These are phyloP conservation scores for Dipodomys ordii DNA, from an alignment of 2,113 vertebrate species.

Conservation along the genomic window DNA sequence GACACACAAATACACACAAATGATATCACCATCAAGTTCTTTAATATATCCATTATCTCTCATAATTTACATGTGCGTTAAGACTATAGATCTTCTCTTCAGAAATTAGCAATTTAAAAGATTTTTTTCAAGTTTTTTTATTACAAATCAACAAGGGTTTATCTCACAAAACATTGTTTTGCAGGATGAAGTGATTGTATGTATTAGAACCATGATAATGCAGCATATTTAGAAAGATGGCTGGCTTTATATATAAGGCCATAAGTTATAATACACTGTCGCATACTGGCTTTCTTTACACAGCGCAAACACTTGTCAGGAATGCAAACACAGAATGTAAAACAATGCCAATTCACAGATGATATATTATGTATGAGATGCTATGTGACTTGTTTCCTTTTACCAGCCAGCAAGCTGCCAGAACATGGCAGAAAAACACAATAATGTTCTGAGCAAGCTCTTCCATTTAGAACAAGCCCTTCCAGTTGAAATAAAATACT, in stretches of 20 bases:
- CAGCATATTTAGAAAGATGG: slow-evolving; percentile 93
- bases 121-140: slow-evolving; percentile 90
- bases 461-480: too few species aligned
- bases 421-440: too few species aligned
- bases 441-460: too few species aligned
- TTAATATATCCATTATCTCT: background rate
- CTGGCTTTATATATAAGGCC: slow-evolving; percentile 93
- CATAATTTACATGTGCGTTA: background rate
- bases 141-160: slow-evolving; percentile 94
- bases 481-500: too few species aligned
- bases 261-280: slow-evolving; percentile 96
- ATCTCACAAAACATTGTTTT: slow-evolving; percentile 88
- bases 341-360: slow-evolving; percentile 89
- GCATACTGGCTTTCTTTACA: slow-evolving; percentile 94
- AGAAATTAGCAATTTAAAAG: too few species aligned
- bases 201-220: slow-evolving; percentile 95
- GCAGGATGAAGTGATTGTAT: slow-evolving; percentile 85
- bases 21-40: background rate
- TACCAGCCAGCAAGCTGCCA: too few species aligned
- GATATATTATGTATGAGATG: slow-evolving; percentile 83
- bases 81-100: background rate
- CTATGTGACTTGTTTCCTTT: too few species aligned
- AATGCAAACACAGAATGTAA: slow-evolving; percentile 90
- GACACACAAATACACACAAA: background rate
- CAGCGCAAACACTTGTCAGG: slow-evolving; percentile 94